Evolutionary conservation across 2,888 invertebrate species (phyloP).

Genomic region (Nowickia ferox): DNA sequence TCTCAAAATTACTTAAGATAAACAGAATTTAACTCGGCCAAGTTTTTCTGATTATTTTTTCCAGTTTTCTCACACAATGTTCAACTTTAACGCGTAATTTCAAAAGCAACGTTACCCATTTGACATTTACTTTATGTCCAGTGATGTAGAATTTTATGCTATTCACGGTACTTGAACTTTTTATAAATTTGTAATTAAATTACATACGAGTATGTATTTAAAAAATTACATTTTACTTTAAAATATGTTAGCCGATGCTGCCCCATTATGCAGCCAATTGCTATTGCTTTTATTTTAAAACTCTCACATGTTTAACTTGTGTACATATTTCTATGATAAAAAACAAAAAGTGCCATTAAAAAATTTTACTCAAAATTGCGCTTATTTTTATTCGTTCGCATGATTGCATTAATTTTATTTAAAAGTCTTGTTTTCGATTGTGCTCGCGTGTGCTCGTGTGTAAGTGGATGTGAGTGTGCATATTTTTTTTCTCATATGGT

Average conservation of each 20-base stretch:
- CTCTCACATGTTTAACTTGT: background rate
- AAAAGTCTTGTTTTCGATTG: background rate
- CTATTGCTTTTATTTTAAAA: background rate
- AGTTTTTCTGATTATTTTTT: too few relatives aligned
- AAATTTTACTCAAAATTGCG: constrained; percentile 1
- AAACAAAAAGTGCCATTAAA: constrained; percentile 6
- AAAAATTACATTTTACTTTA: too few relatives aligned
- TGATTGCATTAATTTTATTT: constrained; percentile 46
- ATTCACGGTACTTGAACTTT: too few relatives aligned
- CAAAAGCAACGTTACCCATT: too few relatives aligned
- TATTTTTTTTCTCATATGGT: constrained; percentile 19
- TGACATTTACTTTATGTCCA: too few relatives aligned
- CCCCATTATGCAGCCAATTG: background rate
- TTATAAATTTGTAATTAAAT: too few relatives aligned
- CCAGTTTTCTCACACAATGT: too few relatives aligned
- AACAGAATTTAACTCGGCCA: too few relatives aligned
- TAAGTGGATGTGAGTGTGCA: background rate
- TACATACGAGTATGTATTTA: too few relatives aligned
- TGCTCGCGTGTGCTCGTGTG: background rate
- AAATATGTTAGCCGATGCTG: background rate
- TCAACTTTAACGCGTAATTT: too few relatives aligned
- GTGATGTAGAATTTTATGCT: too few relatives aligned
- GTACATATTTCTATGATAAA: background rate
- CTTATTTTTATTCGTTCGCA: constrained; percentile 56
- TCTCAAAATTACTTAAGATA: too few relatives aligned